phyloP scores from a whole-genome alignment of 53 echinoderm and acorn worm species.

The Astropecten irregularis region DNA sequence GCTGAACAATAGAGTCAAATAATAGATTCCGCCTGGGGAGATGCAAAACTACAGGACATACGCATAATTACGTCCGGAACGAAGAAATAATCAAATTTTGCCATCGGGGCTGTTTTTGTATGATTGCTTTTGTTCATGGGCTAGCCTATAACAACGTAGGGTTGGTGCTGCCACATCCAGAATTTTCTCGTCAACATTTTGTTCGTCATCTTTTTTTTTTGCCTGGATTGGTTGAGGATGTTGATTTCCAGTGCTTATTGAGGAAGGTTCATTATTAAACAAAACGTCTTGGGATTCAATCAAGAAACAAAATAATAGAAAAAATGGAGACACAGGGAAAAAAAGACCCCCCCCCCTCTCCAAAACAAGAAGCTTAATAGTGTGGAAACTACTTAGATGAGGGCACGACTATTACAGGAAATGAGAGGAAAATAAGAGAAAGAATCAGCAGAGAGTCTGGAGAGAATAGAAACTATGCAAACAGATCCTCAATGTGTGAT shows the following conservation, averaged over 20 bases:
- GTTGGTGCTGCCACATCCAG: no score
- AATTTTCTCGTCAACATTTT: slow-evolving; percentile 5
- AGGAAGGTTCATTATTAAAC: slow-evolving; percentile 20
- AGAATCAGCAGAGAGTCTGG: no score
- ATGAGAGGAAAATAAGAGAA: no score
- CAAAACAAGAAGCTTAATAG: no score
- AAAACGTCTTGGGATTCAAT: no score
- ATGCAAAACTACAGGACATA: slow-evolving; percentile 13
- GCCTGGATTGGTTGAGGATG: background rate
- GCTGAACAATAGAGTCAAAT: background rate
- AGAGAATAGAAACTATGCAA: no score
- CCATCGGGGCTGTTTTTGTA: slow-evolving; percentile 41
- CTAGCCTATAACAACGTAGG: no score
- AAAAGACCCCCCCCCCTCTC: no score
- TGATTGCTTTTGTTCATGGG: slow-evolving; percentile 47
- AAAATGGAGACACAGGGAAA: background rate
- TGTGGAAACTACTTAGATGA: no score
- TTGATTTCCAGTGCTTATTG: slow-evolving; percentile 23
- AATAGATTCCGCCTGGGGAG: background rate
- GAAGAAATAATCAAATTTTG: slow-evolving; percentile 54
- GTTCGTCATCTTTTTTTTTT: background rate
- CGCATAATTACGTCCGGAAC: slow-evolving; percentile 40
- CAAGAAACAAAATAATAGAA: background rate
- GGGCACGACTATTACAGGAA: no score
- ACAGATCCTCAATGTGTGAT: no score